Evolutionary conservation across 2,888 invertebrate species (phyloP).

Genomic region (Trilocha varians): DNA sequence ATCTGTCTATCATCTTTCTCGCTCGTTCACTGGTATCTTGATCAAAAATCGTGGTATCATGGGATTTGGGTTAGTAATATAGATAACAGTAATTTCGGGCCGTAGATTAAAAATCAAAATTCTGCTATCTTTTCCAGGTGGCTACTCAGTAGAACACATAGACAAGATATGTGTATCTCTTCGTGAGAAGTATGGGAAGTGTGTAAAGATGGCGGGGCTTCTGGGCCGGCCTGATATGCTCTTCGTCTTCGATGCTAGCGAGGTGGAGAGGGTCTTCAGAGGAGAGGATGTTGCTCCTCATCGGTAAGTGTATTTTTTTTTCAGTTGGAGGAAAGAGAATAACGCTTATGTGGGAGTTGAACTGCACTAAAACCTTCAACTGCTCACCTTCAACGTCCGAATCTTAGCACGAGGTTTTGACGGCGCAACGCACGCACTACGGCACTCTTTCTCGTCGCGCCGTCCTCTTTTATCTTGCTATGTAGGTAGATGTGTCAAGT

Average conservation of each 20-base stretch:
- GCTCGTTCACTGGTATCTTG: too few relatives aligned
- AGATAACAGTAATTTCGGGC: neutral
- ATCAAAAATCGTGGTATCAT: too few relatives aligned
- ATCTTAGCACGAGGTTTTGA: too few relatives aligned
- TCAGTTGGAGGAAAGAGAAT: neutral
- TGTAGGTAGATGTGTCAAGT: too few relatives aligned
- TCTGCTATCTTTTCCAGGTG: slow-evolving; percentile 53
- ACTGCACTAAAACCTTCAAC: too few relatives aligned
- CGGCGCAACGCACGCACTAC: too few relatives aligned
- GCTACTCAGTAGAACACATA: slow-evolving; percentile 76
- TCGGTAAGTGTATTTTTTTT: slow-evolving; percentile 29
- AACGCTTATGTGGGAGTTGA: neutral
- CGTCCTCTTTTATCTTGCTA: too few relatives aligned
- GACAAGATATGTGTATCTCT: slow-evolving; percentile 77
- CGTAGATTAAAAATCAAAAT: too few relatives aligned
- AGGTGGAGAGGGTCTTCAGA: slow-evolving; percentile 79
- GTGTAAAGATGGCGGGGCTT: slow-evolving; percentile 78
- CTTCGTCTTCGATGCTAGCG: slow-evolving; percentile 80
- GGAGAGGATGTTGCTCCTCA: slow-evolving; percentile 79
- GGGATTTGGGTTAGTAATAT: too few relatives aligned
- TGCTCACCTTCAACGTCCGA: too few relatives aligned
- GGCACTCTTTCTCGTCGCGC: too few relatives aligned
- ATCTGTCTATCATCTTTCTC: too few relatives aligned
- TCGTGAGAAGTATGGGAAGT: slow-evolving; percentile 75
- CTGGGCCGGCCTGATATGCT: slow-evolving; percentile 82